These are phyloP conservation scores for Pseudorhiza aurosa DNA, from an alignment of 30 jellyfish, hydroid and myxozoan species.

Conservation along the genomic window DNA sequence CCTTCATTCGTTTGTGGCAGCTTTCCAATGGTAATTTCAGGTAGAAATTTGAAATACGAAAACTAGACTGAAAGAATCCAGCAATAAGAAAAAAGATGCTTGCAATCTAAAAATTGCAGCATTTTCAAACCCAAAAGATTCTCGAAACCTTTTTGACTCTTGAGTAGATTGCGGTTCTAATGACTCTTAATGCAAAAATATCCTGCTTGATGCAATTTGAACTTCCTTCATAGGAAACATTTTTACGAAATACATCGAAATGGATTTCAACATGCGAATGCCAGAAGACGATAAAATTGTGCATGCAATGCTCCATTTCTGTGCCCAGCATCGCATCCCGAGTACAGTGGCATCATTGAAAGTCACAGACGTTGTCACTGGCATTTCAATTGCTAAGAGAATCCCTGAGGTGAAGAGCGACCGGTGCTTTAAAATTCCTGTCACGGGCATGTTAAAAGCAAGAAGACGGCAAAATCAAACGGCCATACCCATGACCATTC, in stretches of 20 bases:
- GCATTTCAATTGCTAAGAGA: neutral
- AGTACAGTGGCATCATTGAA: neutral
- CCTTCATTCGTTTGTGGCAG: too few relatives aligned
- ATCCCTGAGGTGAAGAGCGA: neutral
- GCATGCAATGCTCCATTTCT: constrained; percentile 45
- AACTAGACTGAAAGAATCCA: too few relatives aligned
- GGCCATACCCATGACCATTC: neutral
- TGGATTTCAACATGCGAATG: constrained; percentile 29
- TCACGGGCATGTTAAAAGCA: neutral
- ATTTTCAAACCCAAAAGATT: too few relatives aligned
- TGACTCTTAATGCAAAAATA: too few relatives aligned
- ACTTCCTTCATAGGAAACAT: neutral
- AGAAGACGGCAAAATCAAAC: neutral
- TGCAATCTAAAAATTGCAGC: too few relatives aligned
- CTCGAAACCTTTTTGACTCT: too few relatives aligned
- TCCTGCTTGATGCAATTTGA: too few relatives aligned
- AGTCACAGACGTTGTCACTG: constrained; percentile 11
- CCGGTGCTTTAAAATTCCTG: neutral
- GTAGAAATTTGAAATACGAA: too few relatives aligned
- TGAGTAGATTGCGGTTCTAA: too few relatives aligned
- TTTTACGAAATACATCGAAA: neutral
- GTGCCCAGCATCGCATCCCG: neutral
- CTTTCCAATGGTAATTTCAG: too few relatives aligned
- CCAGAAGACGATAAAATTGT: constrained; percentile 41
- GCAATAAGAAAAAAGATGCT: too few relatives aligned